These are phyloP conservation scores for Amazona vittata DNA, from an alignment of 2,113 vertebrate genomes.

Conservation along the genomic window DNA sequence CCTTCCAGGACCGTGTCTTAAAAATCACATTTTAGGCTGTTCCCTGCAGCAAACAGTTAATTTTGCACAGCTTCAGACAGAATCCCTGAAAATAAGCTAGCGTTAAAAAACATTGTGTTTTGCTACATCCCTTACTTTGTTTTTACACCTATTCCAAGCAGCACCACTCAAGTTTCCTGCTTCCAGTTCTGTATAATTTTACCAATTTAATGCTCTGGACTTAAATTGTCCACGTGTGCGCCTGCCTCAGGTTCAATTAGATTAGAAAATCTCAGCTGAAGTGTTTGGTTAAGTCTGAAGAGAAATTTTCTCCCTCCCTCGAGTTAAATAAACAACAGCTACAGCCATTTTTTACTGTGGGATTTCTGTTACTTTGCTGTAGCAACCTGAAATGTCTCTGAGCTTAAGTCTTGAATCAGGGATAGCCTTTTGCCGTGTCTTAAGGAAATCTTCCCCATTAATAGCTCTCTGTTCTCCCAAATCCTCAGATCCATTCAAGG, in stretches of 20 bases:
- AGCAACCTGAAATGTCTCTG: background rate
- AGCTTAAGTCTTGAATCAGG: background rate
- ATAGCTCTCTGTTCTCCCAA: background rate
- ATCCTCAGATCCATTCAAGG: background rate
- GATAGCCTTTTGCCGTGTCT: background rate
- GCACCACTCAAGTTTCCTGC: background rate
- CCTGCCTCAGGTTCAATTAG: slow-evolving; percentile 5
- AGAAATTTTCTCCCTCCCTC: background rate
- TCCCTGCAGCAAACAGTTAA: background rate
- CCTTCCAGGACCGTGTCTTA: background rate
- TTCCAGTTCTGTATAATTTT: background rate
- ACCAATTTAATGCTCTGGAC: background rate
- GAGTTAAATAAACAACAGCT: background rate
- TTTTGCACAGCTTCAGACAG: background rate
- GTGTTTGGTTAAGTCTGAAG: background rate
- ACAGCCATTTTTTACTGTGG: background rate
- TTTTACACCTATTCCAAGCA: background rate
- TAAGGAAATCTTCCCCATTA: slow-evolving; percentile 17
- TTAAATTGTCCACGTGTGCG: background rate
- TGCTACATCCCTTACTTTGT: background rate
- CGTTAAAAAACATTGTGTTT: fast-evolving
- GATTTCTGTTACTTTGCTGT: background rate
- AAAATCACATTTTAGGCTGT: background rate
- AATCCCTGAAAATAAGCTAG: background rate
- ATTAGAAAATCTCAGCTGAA: background rate